Evolutionary conservation across 2,888 invertebrate species (phyloP), one percentile per base, ranked within the genome.

Genomic region (Drosophila tanythrix): DNA sequence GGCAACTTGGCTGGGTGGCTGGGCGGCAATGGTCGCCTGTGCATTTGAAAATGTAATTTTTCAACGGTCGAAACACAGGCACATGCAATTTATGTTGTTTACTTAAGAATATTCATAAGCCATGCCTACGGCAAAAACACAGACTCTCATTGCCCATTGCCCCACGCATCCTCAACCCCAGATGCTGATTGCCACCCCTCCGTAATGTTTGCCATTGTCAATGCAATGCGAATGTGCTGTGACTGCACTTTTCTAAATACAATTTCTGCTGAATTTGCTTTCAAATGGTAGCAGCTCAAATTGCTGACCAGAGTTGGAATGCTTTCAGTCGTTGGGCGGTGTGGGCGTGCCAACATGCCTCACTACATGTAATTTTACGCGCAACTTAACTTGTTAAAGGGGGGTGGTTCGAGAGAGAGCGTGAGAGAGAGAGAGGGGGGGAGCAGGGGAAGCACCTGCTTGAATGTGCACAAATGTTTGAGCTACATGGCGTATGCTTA

Each of bases 321-420:
- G 57, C 43, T 73, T 61, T 72, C 55, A 55, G 58, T n/a, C 56
- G 33, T 29, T 35, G 60, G 27, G 33, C 38, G 13, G 2, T 5
- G 31, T 27, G 73, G 82, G 82, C 79, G 79, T 81, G 36, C 65
- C 74, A 74, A 78, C 85, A 88, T 82, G 86, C 62, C 82, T 78
- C 83, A 83, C 83, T 91, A 91, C 91, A 91, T 91, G 91, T 91
- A 91, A 91, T 91, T 91, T 91, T 91, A 91, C 92, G 92, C 92
- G 88, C 90, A 92, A 91, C 92, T 91, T 83, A 91, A 88, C 89
- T 84, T 79, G 83, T 89, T 83, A 86, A 81, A 86, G 40, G 11
- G 18, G 43, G 36, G 18, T 3, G 3, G 6, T 25, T 13, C 6
- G 6, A 27, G 1, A 15, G 18, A 59, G 43, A 65, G 38, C 35